Percentiles rank a stretch among this genome's conserved stretches.
These are phyloP conservation scores for Mormyrus iriodes DNA, from an alignment of 2,113 vertebrate genomes.

Conservation along the genomic window DNA sequence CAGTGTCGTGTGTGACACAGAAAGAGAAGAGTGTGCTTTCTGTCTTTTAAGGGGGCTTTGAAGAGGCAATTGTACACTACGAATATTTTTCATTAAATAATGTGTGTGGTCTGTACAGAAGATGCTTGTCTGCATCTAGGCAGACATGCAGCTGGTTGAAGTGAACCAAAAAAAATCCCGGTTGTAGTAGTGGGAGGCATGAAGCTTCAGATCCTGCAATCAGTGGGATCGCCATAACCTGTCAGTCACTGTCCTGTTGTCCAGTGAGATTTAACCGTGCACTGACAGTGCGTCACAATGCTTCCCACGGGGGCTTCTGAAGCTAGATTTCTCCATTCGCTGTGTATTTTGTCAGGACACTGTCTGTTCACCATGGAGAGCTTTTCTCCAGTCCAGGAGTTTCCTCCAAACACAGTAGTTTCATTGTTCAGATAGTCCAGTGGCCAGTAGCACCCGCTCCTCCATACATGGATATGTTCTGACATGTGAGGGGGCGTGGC, in stretches of 20 bases:
- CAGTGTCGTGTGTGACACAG: not conserved
- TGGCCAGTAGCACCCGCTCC: not conserved
- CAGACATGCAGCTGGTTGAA: not conserved
- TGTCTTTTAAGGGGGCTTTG: not conserved
- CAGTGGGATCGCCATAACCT: not conserved
- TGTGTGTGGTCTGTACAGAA: not conserved
- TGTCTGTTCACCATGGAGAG: not conserved
- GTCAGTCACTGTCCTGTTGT: not conserved
- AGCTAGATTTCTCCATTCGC: not conserved
- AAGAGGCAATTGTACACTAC: not conserved
- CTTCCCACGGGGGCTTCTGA: not conserved
- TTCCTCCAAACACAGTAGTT: not conserved
- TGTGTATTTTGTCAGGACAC: not conserved
- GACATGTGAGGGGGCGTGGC: not conserved
- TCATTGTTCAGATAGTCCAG: not conserved
- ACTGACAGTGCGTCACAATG: not conserved
- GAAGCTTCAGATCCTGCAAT: not conserved
- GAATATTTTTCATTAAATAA: not conserved
- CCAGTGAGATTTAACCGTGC: not conserved
- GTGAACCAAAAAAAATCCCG: not conserved
- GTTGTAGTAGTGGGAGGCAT: not conserved
- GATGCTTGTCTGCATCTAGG: not conserved
- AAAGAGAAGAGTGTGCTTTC: not conserved
- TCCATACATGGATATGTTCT: not conserved
- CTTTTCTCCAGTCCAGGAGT: not conserved